Evolutionary conservation across 2,113 vertebrate species (phyloP).

Genomic region (Chaenocephalus aceratus): DNA sequence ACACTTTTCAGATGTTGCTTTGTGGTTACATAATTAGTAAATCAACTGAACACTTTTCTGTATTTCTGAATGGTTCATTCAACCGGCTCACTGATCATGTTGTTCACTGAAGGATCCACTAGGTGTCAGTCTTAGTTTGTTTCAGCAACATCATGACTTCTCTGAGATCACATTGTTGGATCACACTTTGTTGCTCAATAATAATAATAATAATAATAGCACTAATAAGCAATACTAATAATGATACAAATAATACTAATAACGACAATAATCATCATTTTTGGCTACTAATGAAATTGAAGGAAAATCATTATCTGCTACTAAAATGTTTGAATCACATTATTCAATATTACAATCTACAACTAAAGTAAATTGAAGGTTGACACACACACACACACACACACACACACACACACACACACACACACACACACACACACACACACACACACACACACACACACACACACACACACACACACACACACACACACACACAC

Average conservation of each 20-base stretch:
- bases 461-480: neutral
- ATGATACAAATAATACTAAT: neutral
- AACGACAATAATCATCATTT: neutral
- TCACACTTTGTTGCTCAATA: neutral
- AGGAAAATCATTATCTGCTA: too few species aligned
- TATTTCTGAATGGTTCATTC: too few species aligned
- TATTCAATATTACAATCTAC: neutral
- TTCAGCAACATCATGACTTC: neutral
- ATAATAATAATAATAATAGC: neutral
- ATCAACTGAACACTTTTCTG: neutral
- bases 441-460: neutral
- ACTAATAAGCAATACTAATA: too few species aligned
- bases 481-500: neutral
- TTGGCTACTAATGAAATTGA: too few species aligned
- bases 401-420: too few species aligned
- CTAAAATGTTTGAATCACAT: too few species aligned
- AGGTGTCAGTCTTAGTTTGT: constrained; percentile 59
- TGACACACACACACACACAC: too few species aligned
- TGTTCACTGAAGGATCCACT: constrained; percentile 47
- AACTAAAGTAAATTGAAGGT: neutral
- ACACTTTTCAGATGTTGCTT: too few species aligned
- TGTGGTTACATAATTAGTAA: neutral
- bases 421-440: neutral
- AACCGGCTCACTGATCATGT: neutral
- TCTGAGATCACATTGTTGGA: constrained; percentile 48